Percentiles rank a stretch among this genome's conserved stretches.
These are phyloP conservation scores for Sphaerodactylus townsendi DNA, from an alignment of 2,113 vertebrate species.

Conservation along the genomic window DNA sequence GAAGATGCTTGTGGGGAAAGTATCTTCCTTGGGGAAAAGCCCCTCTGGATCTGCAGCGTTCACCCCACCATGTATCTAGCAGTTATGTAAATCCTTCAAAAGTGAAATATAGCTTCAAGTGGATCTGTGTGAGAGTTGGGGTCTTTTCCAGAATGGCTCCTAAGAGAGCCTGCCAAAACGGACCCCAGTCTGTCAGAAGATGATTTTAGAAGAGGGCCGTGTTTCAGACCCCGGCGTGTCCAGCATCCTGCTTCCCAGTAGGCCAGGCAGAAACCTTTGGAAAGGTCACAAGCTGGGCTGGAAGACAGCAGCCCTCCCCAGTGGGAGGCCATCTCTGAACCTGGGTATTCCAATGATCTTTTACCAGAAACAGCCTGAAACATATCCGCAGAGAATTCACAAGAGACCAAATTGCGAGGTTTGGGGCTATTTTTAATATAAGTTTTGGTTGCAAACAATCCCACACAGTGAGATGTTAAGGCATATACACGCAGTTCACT, in stretches of 20 bases:
- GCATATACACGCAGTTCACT: too few species aligned
- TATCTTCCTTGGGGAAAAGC: too few species aligned
- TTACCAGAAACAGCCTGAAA: background rate
- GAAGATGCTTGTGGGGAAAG: too few species aligned
- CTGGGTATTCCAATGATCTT: background rate
- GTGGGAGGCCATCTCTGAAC: background rate
- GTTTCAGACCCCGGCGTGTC: background rate
- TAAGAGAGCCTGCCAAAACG: background rate
- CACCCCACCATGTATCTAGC: too few species aligned
- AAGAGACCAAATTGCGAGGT: too few species aligned
- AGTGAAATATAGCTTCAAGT: background rate
- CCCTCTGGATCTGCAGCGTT: too few species aligned
- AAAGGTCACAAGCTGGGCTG: background rate
- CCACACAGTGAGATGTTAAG: too few species aligned
- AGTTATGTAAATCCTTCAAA: too few species aligned
- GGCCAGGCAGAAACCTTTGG: background rate
- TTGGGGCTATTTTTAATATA: too few species aligned
- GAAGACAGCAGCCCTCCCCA: background rate
- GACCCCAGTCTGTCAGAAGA: background rate
- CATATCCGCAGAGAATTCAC: too few species aligned
- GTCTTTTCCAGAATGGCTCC: background rate
- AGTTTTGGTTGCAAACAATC: too few species aligned
- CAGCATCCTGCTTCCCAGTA: background rate
- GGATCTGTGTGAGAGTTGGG: background rate
- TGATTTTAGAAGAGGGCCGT: too few species aligned